Base-by-base conservation (phyloP, 1,140 invertebrate genomes). In the Copidosoma floridanum region DNA sequence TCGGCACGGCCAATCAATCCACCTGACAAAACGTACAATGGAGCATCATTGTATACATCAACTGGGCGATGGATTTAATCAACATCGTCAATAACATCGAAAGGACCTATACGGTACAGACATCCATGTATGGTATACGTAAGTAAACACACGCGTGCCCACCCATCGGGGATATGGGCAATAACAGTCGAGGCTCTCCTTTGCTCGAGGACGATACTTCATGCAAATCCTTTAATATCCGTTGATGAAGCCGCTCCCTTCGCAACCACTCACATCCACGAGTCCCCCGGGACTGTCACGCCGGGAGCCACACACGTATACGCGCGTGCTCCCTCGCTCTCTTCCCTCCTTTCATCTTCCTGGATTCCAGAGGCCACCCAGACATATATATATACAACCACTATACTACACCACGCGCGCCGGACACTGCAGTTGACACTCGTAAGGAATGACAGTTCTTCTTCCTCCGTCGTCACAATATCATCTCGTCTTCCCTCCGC, bases 151-250 rank as follows among this genome's bases (percentile, higher is more conserved):
- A n/a, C n/a, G n/a, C n/a, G n/a, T n/a, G n/a, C n/a, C n/a, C n/a
- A 29, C 37, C 48, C 57, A 55, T 41, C 14, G 51, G 61, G 53
- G 59, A 65, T 65, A n/a, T n/a, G 61, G 72, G 69, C 68, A 72
- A 70, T 70, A 72, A 73, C 73, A 73, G 71, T 64, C 16, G 48
- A 21, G 29, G 74, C 74, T 5, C 73, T n/a, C n/a, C n/a, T n/a
- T n/a, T n/a, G n/a, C n/a, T n/a, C n/a, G n/a, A n/a, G n/a, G 71
- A 75, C 74, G 75, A 77, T 79, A 76, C 76, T 75, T 75, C 70
- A 78, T 79, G 76, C 76, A 78, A 78, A 80, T 80, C 76, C 75
- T 78, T 78, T 78, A 78, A 80, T 80, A 78, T 78, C 69, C 71
- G 73, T 74, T 77, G 76, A 78, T 78, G 75, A 78, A 78, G 75